Evolutionary conservation across 2,888 invertebrate genomes (phyloP).

Genomic region (Papilio protenor): DNA sequence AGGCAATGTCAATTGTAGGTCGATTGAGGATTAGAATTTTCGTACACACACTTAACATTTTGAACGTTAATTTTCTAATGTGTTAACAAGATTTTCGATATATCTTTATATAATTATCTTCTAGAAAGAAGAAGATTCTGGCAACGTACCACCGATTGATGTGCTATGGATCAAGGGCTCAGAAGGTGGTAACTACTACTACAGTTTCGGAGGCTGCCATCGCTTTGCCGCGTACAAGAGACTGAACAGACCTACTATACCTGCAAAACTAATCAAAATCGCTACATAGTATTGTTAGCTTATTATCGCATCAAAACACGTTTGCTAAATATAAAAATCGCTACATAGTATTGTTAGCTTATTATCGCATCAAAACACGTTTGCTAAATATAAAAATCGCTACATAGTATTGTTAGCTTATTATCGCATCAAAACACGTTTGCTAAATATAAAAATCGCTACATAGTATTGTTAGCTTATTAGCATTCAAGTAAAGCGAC

Average conservation of each 20-base stretch:
- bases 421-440: not conserved
- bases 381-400: too few species aligned
- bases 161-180: conserved; percentile 92
- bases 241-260: conserved; percentile 87
- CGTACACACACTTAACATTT: not conserved
- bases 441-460: not conserved
- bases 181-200: conserved; percentile 94
- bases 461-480: conserved; percentile 11
- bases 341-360: too few species aligned
- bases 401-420: too few species aligned
- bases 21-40: conserved; percentile 23
- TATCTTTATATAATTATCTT: conserved; percentile 49
- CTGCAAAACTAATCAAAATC: conserved; percentile 91
- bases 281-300: too few species aligned
- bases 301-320: too few species aligned
- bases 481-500: conserved; percentile 16
- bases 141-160: conserved; percentile 92
- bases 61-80: not conserved
- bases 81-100: not conserved
- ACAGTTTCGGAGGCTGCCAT: conserved; percentile 96
- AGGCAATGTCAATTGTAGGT: conserved; percentile 25
- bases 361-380: too few species aligned
- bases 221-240: conserved; percentile 92
- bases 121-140: conserved; percentile 83
- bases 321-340: too few species aligned